phyloP scores from a whole-genome alignment of 2,888 invertebrate species.

The Caenorhabditis sp. region DNA sequence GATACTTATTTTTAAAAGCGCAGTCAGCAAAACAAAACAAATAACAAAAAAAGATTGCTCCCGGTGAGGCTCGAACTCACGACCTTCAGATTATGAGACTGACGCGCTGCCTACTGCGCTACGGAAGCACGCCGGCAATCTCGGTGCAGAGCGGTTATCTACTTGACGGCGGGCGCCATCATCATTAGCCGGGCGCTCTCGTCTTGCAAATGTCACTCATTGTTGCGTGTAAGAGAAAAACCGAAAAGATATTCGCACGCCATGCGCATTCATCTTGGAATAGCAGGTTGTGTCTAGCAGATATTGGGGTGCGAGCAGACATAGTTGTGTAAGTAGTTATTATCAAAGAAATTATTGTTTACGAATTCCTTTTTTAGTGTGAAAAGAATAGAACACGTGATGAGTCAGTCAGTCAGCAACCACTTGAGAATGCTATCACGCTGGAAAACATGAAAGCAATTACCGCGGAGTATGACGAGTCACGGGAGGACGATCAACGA shows the following conservation, averaged over 20 bases:
- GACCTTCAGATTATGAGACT: constrained; percentile 94
- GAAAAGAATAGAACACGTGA: constrained; percentile 23
- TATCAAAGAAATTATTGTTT: no score
- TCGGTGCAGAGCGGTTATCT: constrained; percentile 7
- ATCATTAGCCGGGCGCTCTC: no score
- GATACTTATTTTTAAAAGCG: background rate
- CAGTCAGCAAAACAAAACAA: background rate
- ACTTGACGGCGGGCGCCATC: background rate
- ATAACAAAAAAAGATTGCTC: constrained; percentile 66
- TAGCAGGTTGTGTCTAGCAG: no score
- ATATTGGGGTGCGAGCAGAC: no score
- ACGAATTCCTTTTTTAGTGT: background rate
- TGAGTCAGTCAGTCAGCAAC: constrained; percentile 23
- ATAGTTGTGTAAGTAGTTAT: no score
- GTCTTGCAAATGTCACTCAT: no score
- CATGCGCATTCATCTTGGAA: no score
- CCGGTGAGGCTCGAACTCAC: constrained; percentile 93
- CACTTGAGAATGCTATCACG: constrained; percentile 50
- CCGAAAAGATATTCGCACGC: no score
- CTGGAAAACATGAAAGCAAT: constrained; percentile 48
- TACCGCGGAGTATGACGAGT: constrained; percentile 49
- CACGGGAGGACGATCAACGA: constrained; percentile 51
- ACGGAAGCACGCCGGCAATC: constrained; percentile 81
- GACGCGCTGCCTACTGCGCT: constrained; percentile 90
- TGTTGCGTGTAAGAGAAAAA: no score